Conservation (phyloP, 2,113 vertebrate species). For the Syrrhaptes paradoxus region DNA sequence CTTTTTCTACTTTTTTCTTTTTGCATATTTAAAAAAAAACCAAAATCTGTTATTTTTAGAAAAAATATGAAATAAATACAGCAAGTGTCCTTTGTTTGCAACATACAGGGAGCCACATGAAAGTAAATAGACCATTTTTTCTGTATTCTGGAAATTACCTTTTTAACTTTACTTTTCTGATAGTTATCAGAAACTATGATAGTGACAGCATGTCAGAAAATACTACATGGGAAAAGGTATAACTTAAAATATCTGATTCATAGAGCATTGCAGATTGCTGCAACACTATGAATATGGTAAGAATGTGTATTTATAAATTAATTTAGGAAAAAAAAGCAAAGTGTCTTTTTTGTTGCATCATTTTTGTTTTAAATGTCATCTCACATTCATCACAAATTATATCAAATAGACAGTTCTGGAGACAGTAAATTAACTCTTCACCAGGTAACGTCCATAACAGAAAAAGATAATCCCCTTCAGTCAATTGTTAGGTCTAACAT, state of each 20-base stretch:
- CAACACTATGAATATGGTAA: not conserved
- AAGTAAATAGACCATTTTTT: not conserved
- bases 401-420: not conserved
- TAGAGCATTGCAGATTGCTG: not conserved
- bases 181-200: not conserved
- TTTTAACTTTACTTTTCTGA: not conserved
- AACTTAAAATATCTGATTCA: not conserved
- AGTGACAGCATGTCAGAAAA: not conserved
- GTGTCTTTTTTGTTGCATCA: not conserved
- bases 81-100: not conserved
- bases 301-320: not conserved
- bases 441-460: not conserved
- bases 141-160: not conserved
- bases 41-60: not conserved
- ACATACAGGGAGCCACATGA: not conserved
- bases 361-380: not conserved
- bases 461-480: not conserved
- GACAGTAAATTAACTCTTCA: conserved; percentile 5
- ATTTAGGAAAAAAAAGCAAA: not conserved
- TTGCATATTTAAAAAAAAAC: not conserved
- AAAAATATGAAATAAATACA: not conserved
- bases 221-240: not conserved
- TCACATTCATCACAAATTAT: not conserved
- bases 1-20: not conserved
- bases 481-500: not conserved